Evolutionary conservation across 2,113 vertebrate species (phyloP), one percentile per base, ranked within the genome.

Genomic region (Gulo gulo): DNA sequence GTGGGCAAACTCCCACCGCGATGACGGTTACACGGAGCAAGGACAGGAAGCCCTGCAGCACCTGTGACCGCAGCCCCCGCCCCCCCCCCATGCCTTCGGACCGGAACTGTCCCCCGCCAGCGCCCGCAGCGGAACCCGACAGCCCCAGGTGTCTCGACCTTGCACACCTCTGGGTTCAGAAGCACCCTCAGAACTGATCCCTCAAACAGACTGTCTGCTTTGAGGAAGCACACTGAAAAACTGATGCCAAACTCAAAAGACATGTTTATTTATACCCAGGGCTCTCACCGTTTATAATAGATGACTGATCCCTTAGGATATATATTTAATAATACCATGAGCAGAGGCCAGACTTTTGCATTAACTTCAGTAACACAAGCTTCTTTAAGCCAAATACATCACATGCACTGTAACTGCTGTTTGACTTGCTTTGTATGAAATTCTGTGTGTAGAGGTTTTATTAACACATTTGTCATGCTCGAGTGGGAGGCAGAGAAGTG

Each of bases 31-130:
- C 99, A 99, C 99, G 0, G 99, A 99, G 92, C 99, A 99, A 98
- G 99, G 99, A 82, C 99, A 99, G 98, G 99, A 99, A 98, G 99
- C 99, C 36, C 95, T 99, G 88, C 99, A 99, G 98, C 99, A 99
- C 98, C 98, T 99, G 99, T 99, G 99, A 99, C 97, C 55, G 0
- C 31, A 79, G 1, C 80, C 82, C 16, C 52, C 16, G 1, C 52
- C 20, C 21, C 55, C 55, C 20, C n/a, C 45, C 81, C 23, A 36
- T 31, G 29, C 76, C 95, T 69, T 95, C 36, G 80, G 97, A 91
- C 97, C 96, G 34, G 11, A 0, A 96, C 81, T 90, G 36, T 7
- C 81, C 71, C n/a, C 94, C 29, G 86, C 91, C 95, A 94, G 96
- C 88, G 69, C 81, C 96, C 59, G 45, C 93, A 34, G 39, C 31